Evolutionary conservation across 2,113 vertebrate genomes (phyloP).

Genomic region (Nothocercus nigrocapillus): DNA sequence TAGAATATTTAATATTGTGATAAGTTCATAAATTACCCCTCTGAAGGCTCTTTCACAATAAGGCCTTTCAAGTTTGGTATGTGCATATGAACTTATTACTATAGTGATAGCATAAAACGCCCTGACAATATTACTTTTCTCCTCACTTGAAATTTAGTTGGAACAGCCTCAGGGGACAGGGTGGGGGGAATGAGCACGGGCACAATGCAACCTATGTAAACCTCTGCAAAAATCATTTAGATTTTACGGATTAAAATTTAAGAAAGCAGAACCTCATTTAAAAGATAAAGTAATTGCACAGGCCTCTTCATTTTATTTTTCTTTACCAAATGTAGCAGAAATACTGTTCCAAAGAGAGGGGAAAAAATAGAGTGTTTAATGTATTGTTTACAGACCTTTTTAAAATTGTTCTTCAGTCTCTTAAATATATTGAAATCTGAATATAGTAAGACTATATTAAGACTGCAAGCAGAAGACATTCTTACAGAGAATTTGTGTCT

Average conservation of each 20-base stretch:
- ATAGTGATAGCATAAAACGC: background rate
- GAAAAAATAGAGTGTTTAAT: rapidly evolving
- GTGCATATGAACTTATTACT: background rate
- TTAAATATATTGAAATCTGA: background rate
- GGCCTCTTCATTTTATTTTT: background rate
- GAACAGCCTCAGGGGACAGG: background rate
- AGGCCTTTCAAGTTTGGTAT: background rate
- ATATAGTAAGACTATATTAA: background rate
- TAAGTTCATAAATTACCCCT: background rate
- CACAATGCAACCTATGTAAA: background rate
- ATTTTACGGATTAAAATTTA: background rate
- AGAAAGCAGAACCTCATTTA: background rate
- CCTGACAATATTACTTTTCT: background rate
- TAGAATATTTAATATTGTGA: background rate
- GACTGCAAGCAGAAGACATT: background rate
- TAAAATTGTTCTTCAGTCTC: background rate
- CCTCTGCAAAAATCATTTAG: background rate
- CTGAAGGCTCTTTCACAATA: background rate
- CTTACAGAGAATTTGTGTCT: background rate
- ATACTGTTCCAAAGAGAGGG: background rate
- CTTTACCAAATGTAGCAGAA: background rate
- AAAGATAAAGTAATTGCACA: background rate
- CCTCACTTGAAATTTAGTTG: background rate
- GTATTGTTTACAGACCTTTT: background rate
- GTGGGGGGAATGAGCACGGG: background rate